phyloP scores from a whole-genome alignment of 2,113 vertebrate species.

The Neodon shergylaensis region DNA sequence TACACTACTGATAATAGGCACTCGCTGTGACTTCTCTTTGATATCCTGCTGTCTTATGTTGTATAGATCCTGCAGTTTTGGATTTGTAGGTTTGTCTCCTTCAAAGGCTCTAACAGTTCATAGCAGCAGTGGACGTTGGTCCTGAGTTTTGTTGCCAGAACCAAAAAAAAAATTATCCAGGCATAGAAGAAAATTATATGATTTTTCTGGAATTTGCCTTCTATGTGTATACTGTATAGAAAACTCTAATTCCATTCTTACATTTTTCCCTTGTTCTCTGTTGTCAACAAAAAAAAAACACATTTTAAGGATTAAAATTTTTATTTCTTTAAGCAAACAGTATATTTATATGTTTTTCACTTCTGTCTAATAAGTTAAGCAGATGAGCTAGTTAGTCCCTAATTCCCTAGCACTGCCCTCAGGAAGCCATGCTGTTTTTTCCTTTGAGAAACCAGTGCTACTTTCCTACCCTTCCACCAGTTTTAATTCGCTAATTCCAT shows the following conservation, averaged over 20 bases:
- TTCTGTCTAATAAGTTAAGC: neutral
- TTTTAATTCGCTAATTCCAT: neutral
- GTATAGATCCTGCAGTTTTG: too few relatives aligned
- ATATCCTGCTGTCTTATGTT: too few relatives aligned
- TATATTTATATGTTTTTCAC: neutral
- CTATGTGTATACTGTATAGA: neutral
- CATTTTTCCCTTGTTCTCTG: neutral
- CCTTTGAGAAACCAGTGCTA: neutral
- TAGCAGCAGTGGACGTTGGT: too few relatives aligned
- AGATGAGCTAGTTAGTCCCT: neutral
- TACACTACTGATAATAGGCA: too few relatives aligned
- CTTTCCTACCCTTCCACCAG: neutral
- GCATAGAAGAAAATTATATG: neutral
- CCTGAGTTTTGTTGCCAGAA: neutral
- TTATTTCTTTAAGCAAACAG: neutral
- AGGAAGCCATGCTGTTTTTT: neutral
- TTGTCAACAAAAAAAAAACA: neutral
- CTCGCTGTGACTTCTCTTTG: too few relatives aligned
- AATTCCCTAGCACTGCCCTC: fast-evolving
- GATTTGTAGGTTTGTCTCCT: too few relatives aligned
- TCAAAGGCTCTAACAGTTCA: too few relatives aligned
- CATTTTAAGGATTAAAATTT: neutral
- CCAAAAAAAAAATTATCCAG: neutral
- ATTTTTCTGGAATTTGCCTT: neutral
- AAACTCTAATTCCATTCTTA: neutral